These are phyloP conservation scores for Sternarchorhynchus goeldii DNA, from an alignment of 2,797 vertebrate genomes.

Conservation along the genomic window DNA sequence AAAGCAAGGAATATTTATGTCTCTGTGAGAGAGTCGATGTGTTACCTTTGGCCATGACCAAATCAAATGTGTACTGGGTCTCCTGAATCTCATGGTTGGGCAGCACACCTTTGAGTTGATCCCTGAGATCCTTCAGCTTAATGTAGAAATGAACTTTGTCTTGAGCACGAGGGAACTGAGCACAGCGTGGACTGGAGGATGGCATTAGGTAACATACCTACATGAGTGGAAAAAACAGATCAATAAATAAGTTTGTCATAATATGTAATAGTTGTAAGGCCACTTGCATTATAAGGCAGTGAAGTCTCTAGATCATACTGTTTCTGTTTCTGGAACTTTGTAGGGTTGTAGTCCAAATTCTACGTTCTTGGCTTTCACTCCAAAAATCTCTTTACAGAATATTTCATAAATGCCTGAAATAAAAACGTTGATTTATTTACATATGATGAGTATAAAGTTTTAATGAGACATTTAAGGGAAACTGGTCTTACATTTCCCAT, in stretches of 20 bases:
- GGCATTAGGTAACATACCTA: constrained; percentile 97
- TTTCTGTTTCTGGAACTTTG: constrained; percentile 94
- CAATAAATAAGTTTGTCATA: not conserved
- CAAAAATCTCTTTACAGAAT: constrained; percentile 97
- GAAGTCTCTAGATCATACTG: constrained; percentile 72
- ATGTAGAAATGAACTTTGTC: constrained; percentile 99
- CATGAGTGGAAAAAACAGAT: not conserved
- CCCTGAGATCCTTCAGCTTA: constrained; percentile 92
- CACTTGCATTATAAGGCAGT: not conserved
- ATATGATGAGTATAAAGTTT: not conserved
- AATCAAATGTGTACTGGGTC: constrained; percentile 86
- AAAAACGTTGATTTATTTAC: not conserved
- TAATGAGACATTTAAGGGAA: not conserved
- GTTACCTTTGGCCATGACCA: constrained; percentile 91
- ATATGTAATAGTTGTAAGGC: not conserved
- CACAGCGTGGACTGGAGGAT: constrained; percentile 94
- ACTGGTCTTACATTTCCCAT: constrained; percentile 81
- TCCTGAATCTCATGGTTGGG: constrained; percentile 73
- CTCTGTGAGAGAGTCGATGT: not conserved
- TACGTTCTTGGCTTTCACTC: constrained; percentile 93
- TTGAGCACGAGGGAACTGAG: constrained; percentile 96
- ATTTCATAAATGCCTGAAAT: constrained; percentile 96
- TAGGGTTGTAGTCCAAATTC: constrained; percentile 97
- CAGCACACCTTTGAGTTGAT: constrained; percentile 84
- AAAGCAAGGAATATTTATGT: not conserved